These are phyloP conservation scores for Apoda limacodes DNA, from an alignment of 2,888 invertebrate species.

Conservation along the genomic window DNA sequence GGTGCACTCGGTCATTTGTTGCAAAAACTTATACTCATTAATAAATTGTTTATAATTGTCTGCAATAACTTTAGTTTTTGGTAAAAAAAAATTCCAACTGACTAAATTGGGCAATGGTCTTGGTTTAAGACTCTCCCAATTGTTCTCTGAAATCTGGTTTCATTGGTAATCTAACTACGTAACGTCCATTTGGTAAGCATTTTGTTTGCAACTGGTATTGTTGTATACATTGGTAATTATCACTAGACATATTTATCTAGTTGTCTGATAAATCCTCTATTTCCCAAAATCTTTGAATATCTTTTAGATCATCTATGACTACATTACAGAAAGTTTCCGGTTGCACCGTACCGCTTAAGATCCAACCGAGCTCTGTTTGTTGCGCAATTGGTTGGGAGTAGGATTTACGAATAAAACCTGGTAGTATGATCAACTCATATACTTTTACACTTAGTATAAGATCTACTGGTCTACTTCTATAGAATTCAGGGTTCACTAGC, in stretches of 20 bases:
- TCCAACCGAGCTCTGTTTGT: too few species aligned
- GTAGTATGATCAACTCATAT: too few species aligned
- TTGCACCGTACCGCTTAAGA: slow-evolving; percentile 8
- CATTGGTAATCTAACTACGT: slow-evolving; percentile 10
- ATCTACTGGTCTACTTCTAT: too few species aligned
- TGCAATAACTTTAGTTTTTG: too few species aligned
- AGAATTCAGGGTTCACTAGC: slow-evolving; percentile 8
- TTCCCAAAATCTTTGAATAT: slow-evolving; percentile 8
- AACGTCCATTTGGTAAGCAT: slow-evolving; percentile 8
- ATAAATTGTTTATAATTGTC: too few species aligned
- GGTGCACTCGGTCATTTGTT: too few species aligned
- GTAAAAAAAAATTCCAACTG: slow-evolving; percentile 11
- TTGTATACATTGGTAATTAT: slow-evolving; percentile 8
- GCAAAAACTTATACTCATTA: too few species aligned
- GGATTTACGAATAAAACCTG: too few species aligned
- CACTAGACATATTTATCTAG: slow-evolving; percentile 1
- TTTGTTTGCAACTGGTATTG: slow-evolving; percentile 6
- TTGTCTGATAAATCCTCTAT: slow-evolving; percentile 5
- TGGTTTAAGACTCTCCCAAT: too few species aligned
- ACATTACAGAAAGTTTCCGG: slow-evolving; percentile 6
- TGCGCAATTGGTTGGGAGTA: slow-evolving; percentile 8
- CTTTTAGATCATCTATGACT: slow-evolving; percentile 3
- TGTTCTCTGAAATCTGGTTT: too few species aligned
- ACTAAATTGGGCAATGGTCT: too few species aligned
- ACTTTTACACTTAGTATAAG: slow-evolving; percentile 9